Percentiles rank a stretch among this genome's conserved stretches.
Conservation (phyloP, 2,888 invertebrate species). For the Esperia sulphurella region DNA sequence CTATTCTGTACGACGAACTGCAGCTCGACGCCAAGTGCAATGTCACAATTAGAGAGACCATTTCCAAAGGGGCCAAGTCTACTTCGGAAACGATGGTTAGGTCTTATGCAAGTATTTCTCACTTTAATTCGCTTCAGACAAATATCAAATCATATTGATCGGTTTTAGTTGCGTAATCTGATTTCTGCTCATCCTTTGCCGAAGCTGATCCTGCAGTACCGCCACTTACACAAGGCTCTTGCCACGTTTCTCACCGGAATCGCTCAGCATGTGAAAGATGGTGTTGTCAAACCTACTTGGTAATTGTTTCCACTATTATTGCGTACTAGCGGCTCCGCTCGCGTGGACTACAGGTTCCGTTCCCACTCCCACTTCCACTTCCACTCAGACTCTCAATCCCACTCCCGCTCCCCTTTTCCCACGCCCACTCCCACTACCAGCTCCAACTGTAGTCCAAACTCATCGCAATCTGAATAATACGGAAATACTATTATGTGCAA, state of each 20-base stretch:
- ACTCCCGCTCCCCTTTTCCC: too few relatives aligned
- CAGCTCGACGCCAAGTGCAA: conserved; percentile 54
- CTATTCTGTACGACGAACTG: conserved; percentile 65
- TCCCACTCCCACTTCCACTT: too few relatives aligned
- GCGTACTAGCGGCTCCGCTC: too few relatives aligned
- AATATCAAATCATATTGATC: background rate
- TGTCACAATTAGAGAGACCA: conserved; percentile 54
- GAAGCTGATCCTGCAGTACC: conserved; percentile 61
- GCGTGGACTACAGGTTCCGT: too few relatives aligned
- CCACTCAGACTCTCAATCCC: too few relatives aligned
- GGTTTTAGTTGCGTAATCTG: conserved; percentile 52
- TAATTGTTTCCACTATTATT: conserved; percentile 18
- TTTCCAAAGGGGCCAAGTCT: conserved; percentile 55
- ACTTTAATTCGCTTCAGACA: background rate
- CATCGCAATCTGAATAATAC: too few relatives aligned
- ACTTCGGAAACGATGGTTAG: conserved; percentile 66
- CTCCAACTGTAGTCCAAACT: too few relatives aligned
- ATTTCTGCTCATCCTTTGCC: conserved; percentile 59
- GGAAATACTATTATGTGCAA: too few relatives aligned
- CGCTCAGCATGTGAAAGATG: conserved; percentile 49
- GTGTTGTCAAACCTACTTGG: conserved; percentile 62
- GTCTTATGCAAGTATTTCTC: too few relatives aligned
- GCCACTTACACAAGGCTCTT: conserved; percentile 67
- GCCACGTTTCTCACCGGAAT: conserved; percentile 67
- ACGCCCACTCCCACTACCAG: too few relatives aligned